Percentiles rank a stretch among this genome's conserved stretches.
Evolutionary conservation across 2,797 vertebrate genomes (phyloP).

Genomic region (Eurystomus glaucurus): DNA sequence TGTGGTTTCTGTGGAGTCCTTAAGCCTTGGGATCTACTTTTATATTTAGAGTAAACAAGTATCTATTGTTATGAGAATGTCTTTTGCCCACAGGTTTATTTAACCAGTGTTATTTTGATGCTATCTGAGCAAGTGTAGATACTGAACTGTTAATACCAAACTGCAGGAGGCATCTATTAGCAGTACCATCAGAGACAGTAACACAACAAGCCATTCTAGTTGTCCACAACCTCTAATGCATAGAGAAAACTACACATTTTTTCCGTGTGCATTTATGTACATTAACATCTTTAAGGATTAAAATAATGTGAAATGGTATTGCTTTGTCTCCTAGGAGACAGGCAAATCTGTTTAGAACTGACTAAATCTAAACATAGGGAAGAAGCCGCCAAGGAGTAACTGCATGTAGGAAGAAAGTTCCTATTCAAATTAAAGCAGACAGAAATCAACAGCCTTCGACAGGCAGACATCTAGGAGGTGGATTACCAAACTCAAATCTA

Average conservation of each 20-base stretch:
- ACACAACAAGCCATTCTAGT: not conserved
- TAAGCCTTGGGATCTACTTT: not conserved
- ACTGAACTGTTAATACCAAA: constrained; percentile 15
- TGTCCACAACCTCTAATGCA: not conserved
- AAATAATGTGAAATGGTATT: not conserved
- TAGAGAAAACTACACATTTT: not conserved
- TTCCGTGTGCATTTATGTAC: not conserved
- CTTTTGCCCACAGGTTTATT: not conserved
- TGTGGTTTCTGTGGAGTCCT: not conserved
- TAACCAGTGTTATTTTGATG: not conserved
- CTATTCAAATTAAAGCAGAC: not conserved
- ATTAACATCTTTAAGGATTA: not conserved
- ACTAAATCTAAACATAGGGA: not conserved
- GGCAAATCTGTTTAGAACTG: not conserved
- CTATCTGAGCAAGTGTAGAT: constrained; percentile 8
- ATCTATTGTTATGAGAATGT: not conserved
- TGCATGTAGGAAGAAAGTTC: not conserved
- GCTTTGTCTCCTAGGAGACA: constrained; percentile 36
- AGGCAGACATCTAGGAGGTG: not conserved
- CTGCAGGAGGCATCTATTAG: constrained; percentile 3
- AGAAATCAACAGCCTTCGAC: not conserved
- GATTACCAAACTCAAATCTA: constrained; percentile 24
- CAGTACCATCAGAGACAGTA: not conserved
- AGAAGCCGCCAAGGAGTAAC: not conserved
- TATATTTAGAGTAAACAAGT: not conserved